A percentile compares a stretch with the other conserved stretches of the same genome.
phyloP scores from a whole-genome alignment of 2,888 invertebrate species.

The Orthosia cruda region DNA sequence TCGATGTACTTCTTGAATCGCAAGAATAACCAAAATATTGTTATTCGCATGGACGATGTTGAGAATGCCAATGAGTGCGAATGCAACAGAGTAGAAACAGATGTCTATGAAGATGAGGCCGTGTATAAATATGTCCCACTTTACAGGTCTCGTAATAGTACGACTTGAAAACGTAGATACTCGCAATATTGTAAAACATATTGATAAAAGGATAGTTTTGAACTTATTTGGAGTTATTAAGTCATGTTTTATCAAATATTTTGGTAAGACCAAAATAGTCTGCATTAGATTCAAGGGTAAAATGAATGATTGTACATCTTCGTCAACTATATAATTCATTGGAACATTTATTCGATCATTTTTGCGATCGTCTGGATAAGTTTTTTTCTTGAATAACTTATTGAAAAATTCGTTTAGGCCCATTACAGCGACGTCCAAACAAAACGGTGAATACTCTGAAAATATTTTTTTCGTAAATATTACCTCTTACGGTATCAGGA shows the following conservation, averaged over 20 bases:
- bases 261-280: neutral
- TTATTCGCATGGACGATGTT: neutral
- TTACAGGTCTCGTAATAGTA: rapidly evolving
- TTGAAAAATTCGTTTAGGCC: constrained; percentile 10
- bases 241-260: constrained; percentile 22
- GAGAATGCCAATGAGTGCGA: neutral
- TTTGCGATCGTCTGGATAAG: neutral
- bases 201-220: neutral
- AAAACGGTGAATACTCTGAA: neutral
- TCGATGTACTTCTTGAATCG: constrained; percentile 4
- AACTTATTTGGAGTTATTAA: constrained; percentile 9
- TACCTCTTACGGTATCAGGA: neutral
- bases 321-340: constrained; percentile 6
- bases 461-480: neutral
- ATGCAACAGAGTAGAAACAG: neutral
- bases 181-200: constrained; percentile 18
- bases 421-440: constrained; percentile 8
- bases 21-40: neutral
- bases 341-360: neutral
- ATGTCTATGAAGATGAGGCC: neutral
- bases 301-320: constrained; percentile 13
- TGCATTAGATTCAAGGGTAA: constrained; percentile 16
- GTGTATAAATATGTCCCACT: neutral
- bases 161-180: neutral
- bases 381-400: neutral